Percentiles rank a stretch among this genome's conserved stretches.
These are phyloP conservation scores for Phanerotoma sp. DNA, from an alignment of 2,888 invertebrate genomes.

Conservation along the genomic window DNA sequence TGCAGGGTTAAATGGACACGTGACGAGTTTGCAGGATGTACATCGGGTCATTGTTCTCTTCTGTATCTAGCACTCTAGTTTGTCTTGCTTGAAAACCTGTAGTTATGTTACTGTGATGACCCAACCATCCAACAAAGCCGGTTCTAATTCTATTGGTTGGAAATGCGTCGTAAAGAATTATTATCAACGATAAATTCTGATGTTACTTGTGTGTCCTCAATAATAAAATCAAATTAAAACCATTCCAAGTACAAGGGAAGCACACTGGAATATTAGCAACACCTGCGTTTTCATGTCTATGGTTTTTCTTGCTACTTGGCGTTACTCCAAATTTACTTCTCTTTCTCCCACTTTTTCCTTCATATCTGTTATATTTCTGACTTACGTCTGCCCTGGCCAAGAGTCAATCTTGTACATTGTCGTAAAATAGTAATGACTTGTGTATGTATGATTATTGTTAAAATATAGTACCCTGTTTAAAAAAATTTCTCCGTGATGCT, in stretches of 20 bases:
- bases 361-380: background rate
- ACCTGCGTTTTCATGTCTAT: conserved; percentile 22
- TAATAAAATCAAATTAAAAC: background rate
- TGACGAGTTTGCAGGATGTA: conserved; percentile 43
- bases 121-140: conserved; percentile 20
- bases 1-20: conserved; percentile 49
- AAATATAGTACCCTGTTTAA: too few species aligned
- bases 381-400: background rate
- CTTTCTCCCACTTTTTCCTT: conserved; percentile 6
- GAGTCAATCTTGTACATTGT: too few species aligned
- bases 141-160: conserved; percentile 18
- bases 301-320: conserved; percentile 21
- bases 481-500: too few species aligned
- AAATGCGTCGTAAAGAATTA: conserved; percentile 2
- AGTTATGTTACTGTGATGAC: background rate
- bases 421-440: too few species aligned
- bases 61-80: conserved; percentile 6
- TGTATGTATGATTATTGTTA: too few species aligned
- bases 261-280: conserved; percentile 6
- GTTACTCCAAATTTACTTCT: conserved; percentile 11
- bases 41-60: conserved; percentile 38
- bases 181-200: conserved; percentile 12
- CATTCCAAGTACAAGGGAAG: too few species aligned
- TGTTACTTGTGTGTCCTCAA: too few species aligned
- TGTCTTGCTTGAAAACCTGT: conserved; percentile 1